These are phyloP conservation scores for Nothocercus nigrocapillus DNA, from an alignment of 2,113 vertebrate species.

Conservation along the genomic window DNA sequence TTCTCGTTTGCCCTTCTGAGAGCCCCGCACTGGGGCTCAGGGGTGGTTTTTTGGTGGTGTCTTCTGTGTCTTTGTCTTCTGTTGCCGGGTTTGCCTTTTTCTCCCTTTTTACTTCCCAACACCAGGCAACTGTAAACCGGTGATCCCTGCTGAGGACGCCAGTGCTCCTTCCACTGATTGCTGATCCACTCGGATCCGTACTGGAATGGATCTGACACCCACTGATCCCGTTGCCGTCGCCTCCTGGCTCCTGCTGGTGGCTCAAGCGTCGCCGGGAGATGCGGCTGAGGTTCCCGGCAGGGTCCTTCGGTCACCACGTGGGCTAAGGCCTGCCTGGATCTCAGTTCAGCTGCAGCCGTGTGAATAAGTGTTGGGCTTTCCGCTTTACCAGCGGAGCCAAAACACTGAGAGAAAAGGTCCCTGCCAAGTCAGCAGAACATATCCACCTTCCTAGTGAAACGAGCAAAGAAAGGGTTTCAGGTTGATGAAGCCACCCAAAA, in stretches of 20 bases:
- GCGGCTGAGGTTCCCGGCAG: background rate
- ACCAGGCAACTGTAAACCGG: background rate
- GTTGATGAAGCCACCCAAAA: background rate
- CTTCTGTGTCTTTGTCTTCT: background rate
- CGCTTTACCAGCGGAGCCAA: background rate
- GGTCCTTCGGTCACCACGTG: background rate
- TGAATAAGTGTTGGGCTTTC: background rate
- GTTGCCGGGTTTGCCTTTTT: background rate
- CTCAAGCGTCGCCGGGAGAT: background rate
- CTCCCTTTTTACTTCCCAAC: background rate
- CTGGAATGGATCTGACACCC: background rate
- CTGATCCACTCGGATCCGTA: rapidly evolving
- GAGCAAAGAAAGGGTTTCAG: background rate
- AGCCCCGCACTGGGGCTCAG: background rate
- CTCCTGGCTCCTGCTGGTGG: background rate
- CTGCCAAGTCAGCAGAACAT: slow-evolving; percentile 48
- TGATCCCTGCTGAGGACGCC: background rate
- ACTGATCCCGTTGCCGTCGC: background rate
- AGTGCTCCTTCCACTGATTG: background rate
- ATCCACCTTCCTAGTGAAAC: background rate
- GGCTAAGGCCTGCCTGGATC: background rate
- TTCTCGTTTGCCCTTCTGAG: background rate
- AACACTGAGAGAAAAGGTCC: background rate
- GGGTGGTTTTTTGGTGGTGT: rapidly evolving
- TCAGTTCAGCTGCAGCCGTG: background rate